Evolutionary conservation across 2,797 vertebrate species (phyloP).

Genomic region (Notolepis coatsorum): DNA sequence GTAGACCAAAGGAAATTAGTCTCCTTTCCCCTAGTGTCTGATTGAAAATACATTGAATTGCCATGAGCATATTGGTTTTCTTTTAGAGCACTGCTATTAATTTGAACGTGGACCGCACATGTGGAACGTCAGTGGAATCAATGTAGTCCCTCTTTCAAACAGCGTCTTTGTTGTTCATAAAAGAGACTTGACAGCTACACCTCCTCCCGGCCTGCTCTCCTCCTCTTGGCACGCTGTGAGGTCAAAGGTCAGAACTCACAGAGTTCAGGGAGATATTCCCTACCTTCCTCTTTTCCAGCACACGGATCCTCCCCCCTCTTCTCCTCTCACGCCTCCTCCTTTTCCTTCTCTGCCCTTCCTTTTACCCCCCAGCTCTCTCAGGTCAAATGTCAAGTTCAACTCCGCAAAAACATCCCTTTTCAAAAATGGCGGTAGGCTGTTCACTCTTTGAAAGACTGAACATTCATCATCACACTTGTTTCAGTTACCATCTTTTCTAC

Average conservation of each 20-base stretch:
- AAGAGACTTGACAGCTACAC: neutral
- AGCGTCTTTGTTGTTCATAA: neutral
- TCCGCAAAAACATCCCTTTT: conserved; percentile 5
- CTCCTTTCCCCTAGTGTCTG: no score
- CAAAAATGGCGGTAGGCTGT: no score
- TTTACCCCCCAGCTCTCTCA: neutral
- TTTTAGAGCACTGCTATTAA: neutral
- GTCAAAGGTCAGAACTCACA: conserved; percentile 4
- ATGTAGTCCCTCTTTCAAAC: neutral
- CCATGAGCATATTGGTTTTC: neutral
- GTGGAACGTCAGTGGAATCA: neutral
- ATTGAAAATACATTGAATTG: no score
- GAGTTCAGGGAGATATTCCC: conserved; percentile 9
- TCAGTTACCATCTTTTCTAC: no score
- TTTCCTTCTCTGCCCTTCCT: neutral
- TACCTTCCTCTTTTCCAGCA: neutral
- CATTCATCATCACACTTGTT: no score
- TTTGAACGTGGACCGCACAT: neutral
- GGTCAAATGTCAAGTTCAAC: conserved; percentile 16
- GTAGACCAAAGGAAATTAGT: no score
- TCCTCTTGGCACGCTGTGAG: neutral
- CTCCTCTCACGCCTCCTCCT: neutral
- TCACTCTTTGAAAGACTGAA: no score
- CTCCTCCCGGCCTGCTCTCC: neutral
- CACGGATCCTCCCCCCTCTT: neutral